Conservation (phyloP, 2,113 vertebrate species). For the Lophura nycthemera region DNA sequence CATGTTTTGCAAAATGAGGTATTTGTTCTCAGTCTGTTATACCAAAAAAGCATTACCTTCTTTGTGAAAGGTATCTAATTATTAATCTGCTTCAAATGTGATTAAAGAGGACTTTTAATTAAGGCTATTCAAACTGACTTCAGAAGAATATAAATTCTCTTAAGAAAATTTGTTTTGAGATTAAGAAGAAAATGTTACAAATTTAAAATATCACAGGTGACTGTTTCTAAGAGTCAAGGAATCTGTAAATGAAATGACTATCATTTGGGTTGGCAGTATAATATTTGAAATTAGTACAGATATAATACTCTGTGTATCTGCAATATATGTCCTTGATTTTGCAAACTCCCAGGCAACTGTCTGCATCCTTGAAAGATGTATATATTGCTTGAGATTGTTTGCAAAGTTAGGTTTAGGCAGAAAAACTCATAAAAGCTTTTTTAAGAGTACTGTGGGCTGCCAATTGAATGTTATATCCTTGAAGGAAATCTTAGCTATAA, state of each 20-base stretch:
- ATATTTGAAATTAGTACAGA: background rate
- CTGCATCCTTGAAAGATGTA: background rate
- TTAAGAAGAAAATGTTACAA: background rate
- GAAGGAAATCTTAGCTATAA: background rate
- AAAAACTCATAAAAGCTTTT: background rate
- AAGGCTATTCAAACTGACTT: background rate
- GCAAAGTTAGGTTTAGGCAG: background rate
- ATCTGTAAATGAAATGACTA: background rate
- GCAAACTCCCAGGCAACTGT: background rate
- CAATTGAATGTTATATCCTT: background rate
- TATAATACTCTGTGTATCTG: background rate
- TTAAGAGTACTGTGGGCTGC: background rate
- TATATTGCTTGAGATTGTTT: background rate
- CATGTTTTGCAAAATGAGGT: slow-evolving; percentile 60
- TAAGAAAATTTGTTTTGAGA: background rate
- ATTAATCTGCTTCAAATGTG: background rate
- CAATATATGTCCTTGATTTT: background rate
- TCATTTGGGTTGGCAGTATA: background rate
- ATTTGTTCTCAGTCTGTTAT: slow-evolving; percentile 36
- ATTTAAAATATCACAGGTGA: background rate
- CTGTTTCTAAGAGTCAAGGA: background rate
- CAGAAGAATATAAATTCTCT: background rate
- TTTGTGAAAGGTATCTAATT: background rate
- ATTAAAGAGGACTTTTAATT: slow-evolving; percentile 32
- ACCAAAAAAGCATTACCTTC: slow-evolving; percentile 10